Evolutionary conservation across 2,888 invertebrate species (phyloP).

Genomic region (Melinaea menophilus): DNA sequence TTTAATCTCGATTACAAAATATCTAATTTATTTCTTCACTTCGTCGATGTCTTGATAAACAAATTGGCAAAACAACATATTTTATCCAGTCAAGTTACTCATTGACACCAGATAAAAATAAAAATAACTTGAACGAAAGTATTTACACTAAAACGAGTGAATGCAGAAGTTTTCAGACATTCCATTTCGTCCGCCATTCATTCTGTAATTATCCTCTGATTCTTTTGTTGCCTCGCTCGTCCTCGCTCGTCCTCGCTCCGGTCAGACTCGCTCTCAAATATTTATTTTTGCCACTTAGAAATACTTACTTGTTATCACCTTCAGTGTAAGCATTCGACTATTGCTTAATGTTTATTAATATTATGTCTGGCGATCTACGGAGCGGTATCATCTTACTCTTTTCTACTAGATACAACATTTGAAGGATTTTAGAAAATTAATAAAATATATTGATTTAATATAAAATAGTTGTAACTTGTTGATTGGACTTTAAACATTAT

Average conservation of each 20-base stretch:
- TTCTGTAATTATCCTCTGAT: constrained; percentile 57
- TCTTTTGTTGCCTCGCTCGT: constrained; percentile 50
- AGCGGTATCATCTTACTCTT: constrained; percentile 5
- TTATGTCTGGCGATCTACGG: constrained; percentile 41
- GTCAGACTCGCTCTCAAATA: constrained; percentile 57
- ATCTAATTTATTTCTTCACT: too few relatives aligned
- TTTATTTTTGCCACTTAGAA: constrained; percentile 44
- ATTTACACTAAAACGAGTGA: constrained; percentile 41
- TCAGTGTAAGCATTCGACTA: constrained; percentile 30
- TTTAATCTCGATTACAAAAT: too few relatives aligned
- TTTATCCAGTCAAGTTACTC: constrained; percentile 13
- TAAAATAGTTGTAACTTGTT: too few relatives aligned
- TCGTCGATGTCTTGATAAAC: neutral
- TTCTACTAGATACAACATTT: constrained; percentile 7
- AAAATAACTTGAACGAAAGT: constrained; percentile 42
- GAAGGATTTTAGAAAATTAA: neutral
- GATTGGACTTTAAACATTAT: too few relatives aligned
- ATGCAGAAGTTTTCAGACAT: constrained; percentile 62
- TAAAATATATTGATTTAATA: too few relatives aligned
- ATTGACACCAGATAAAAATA: constrained; percentile 29
- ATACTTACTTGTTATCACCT: constrained; percentile 38
- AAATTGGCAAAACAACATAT: neutral
- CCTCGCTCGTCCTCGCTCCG: constrained; percentile 37
- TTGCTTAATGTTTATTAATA: constrained; percentile 40
- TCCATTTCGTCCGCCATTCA: constrained; percentile 50